These are phyloP conservation scores for Elmis aenea DNA, from an alignment of 2,888 invertebrate species.

Conservation along the genomic window DNA sequence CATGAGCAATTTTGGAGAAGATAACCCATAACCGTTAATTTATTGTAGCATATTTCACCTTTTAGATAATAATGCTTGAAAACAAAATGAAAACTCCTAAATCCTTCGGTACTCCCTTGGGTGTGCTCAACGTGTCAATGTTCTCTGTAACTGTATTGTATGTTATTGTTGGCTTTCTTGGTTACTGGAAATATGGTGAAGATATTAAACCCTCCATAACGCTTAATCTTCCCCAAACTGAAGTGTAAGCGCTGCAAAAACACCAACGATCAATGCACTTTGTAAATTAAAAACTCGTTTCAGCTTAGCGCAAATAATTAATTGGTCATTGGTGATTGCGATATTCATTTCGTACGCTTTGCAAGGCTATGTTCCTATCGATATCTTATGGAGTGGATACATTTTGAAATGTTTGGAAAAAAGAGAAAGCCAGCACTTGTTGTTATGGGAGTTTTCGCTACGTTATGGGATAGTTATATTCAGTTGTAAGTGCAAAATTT, in stretches of 20 bases:
- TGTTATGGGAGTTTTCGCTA: slow-evolving; percentile 41
- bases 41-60: too few species aligned
- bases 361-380: slow-evolving; percentile 84
- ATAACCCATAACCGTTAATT: too few species aligned
- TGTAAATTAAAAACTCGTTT: slow-evolving; percentile 34
- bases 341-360: slow-evolving; percentile 80
- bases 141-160: slow-evolving; percentile 69
- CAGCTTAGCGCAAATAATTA: slow-evolving; percentile 62
- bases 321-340: slow-evolving; percentile 62
- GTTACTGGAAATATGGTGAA: slow-evolving; percentile 75
- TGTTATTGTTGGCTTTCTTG: slow-evolving; percentile 74
- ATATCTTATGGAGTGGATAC: slow-evolving; percentile 63
- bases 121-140: slow-evolving; percentile 82
- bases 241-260: slow-evolving; percentile 47
- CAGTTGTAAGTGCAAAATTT: slow-evolving; percentile 44
- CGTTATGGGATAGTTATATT: slow-evolving; percentile 40
- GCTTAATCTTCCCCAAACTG: slow-evolving; percentile 65
- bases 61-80: slow-evolving; percentile 82
- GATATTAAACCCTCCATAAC: slow-evolving; percentile 71
- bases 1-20: too few species aligned
- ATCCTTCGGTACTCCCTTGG: slow-evolving; percentile 68
- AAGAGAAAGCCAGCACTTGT: slow-evolving; percentile 31
- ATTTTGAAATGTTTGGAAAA: too few species aligned
- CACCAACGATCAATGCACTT: slow-evolving; percentile 1
- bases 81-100: slow-evolving; percentile 85